phyloP scores from a whole-genome alignment of 2,113 vertebrate species.

The Sapajus apella region DNA sequence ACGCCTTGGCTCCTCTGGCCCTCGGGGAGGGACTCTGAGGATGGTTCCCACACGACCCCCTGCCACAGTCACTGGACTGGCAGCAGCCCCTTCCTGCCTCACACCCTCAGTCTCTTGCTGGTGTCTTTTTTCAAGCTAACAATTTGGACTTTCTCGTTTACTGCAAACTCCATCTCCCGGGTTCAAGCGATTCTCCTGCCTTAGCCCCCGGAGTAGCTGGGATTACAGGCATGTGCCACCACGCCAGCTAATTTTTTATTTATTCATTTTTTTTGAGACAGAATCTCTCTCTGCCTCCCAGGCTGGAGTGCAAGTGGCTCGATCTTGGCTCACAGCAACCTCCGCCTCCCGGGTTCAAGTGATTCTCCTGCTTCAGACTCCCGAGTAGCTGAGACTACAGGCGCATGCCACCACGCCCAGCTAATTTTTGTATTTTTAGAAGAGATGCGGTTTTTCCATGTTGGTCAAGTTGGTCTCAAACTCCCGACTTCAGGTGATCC shows the following conservation, averaged over 20 bases:
- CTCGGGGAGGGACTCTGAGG: not conserved
- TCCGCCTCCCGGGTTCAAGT: not conserved
- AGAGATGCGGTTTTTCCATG: not conserved
- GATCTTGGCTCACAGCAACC: not conserved
- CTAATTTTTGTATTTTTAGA: not conserved
- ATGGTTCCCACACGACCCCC: not conserved
- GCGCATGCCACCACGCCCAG: accelerated
- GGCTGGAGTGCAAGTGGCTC: not conserved
- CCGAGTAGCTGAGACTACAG: not conserved
- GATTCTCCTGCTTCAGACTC: not conserved
- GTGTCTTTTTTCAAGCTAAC: not conserved
- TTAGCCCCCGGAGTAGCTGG: too few species aligned
- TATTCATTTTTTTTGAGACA: not conserved
- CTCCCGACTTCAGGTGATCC: not conserved
- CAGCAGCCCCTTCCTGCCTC: not conserved
- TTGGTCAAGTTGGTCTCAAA: not conserved
- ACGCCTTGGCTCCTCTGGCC: not conserved
- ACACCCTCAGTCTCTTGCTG: too few species aligned
- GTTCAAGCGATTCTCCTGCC: too few species aligned
- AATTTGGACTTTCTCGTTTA: not conserved
- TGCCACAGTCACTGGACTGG: not conserved
- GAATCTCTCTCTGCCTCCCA: not conserved
- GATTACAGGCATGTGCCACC: too few species aligned
- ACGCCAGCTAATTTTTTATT: too few species aligned
- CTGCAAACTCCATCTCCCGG: too few species aligned